Evolutionary conservation across 2,888 invertebrate genomes (phyloP).

Genomic region (Mellilla xanthometata): DNA sequence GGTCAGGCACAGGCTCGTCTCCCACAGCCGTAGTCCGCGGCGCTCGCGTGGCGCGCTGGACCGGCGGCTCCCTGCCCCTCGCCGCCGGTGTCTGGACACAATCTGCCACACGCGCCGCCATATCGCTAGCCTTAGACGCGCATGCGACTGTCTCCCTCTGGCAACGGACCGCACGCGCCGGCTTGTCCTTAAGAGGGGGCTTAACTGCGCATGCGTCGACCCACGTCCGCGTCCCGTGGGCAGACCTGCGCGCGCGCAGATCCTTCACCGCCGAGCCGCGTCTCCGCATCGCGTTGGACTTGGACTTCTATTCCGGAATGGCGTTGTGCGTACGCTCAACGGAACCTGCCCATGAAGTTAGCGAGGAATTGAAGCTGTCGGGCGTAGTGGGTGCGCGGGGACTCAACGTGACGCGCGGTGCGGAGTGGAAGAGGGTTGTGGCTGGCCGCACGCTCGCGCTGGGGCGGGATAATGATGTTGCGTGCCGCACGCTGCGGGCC

Average conservation of each 20-base stretch:
- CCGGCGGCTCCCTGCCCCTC: constrained; percentile 30
- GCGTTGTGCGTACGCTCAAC: constrained; percentile 60
- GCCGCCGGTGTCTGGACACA: constrained; percentile 38
- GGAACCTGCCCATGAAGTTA: constrained; percentile 26
- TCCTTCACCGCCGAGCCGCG: constrained; percentile 35
- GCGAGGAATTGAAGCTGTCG: constrained; percentile 12
- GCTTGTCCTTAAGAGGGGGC: constrained; percentile 27
- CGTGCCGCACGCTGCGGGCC: constrained; percentile 50
- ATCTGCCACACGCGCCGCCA: constrained; percentile 17
- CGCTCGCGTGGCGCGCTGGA: constrained; percentile 34
- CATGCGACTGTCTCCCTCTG: constrained; percentile 33
- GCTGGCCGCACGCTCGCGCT: constrained; percentile 48
- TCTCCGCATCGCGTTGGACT: constrained; percentile 46
- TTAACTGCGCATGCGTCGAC: constrained; percentile 18
- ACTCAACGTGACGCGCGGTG: constrained; percentile 25
- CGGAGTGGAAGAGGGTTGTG: constrained; percentile 1
- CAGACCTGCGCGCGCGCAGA: constrained; percentile 35
- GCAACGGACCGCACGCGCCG: constrained; percentile 37
- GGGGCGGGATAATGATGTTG: constrained; percentile 50
- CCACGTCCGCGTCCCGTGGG: constrained; percentile 31
- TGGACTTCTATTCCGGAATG: constrained; percentile 61
- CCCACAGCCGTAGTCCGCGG: constrained; percentile 57
- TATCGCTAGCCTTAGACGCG: constrained; percentile 30
- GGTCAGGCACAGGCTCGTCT: constrained; percentile 61
- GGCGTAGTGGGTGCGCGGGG: constrained; percentile 48